Evolutionary conservation across 2,888 invertebrate species (phyloP).

Genomic region (Microplitis deprimator): DNA sequence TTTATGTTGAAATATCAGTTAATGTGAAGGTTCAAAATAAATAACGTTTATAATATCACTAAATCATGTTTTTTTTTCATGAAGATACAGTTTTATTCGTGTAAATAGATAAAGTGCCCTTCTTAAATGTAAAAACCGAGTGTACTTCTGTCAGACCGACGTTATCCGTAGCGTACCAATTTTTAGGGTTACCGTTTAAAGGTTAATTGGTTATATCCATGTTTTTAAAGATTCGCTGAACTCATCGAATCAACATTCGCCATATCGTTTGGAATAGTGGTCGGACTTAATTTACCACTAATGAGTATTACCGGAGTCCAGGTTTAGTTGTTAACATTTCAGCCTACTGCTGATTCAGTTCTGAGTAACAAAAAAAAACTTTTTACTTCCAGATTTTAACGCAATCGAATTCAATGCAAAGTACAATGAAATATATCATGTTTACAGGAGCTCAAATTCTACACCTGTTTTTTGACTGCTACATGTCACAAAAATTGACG

Average conservation of each 20-base stretch:
- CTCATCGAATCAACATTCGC: conserved; percentile 1
- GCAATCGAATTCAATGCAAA: neutral
- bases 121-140: too few species aligned
- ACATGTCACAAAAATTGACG: conserved; percentile 11
- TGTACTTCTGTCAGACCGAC: too few species aligned
- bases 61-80: too few species aligned
- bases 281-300: neutral
- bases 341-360: too few species aligned
- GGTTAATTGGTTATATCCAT: neutral
- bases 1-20: too few species aligned
- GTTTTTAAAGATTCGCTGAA: conserved; percentile 8
- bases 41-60: too few species aligned
- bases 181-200: too few species aligned
- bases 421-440: neutral
- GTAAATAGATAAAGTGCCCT: too few species aligned
- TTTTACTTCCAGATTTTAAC: conserved; percentile 1
- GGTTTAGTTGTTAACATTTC: neutral
- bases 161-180: too few species aligned
- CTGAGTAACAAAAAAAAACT: neutral
- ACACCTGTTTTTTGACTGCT: conserved; percentile 22
- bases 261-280: conserved; percentile 5
- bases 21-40: too few species aligned
- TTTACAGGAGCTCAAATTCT: neutral
- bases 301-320: conserved; percentile 19
- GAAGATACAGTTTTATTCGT: too few species aligned